A percentile compares a stretch with the other conserved stretches of the same genome.
These are phyloP conservation scores for Tor tambroides DNA, from an alignment of 2,113 vertebrate genomes.

Conservation along the genomic window DNA sequence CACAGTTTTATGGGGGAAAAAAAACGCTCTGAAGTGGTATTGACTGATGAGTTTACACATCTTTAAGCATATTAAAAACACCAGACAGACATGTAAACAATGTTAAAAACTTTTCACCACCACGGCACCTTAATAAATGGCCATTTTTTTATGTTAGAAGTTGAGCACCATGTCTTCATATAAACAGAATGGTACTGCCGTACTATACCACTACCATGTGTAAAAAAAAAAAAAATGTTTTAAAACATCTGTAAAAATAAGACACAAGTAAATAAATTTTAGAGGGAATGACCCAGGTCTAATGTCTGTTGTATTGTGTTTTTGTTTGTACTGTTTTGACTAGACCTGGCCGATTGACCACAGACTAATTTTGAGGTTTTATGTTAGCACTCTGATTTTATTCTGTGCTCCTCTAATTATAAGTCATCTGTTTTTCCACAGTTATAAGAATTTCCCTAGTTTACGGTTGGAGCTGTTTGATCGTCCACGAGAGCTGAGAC, in stretches of 20 bases:
- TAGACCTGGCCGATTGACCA: background rate
- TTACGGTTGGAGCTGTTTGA: conserved; percentile 89
- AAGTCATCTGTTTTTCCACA: conserved; percentile 64
- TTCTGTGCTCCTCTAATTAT: background rate
- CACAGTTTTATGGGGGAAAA: too few species aligned
- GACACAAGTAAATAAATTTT: background rate
- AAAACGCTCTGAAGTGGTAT: too few species aligned
- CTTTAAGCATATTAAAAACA: too few species aligned
- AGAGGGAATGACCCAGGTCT: background rate
- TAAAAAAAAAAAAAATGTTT: background rate
- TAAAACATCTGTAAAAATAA: background rate
- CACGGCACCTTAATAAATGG: too few species aligned
- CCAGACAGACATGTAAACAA: too few species aligned
- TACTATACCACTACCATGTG: background rate
- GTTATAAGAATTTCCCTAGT: conserved; percentile 90
- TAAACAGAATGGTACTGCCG: background rate
- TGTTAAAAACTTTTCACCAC: too few species aligned
- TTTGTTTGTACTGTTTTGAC: background rate
- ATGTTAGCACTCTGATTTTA: background rate
- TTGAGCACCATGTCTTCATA: too few species aligned
- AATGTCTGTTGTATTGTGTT: background rate
- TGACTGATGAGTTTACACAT: too few species aligned
- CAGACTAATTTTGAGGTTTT: background rate
- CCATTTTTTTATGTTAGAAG: too few species aligned
- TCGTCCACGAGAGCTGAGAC: conserved; percentile 82